phyloP scores from a whole-genome alignment of 2,888 invertebrate species.

The Coelinius sp. region DNA sequence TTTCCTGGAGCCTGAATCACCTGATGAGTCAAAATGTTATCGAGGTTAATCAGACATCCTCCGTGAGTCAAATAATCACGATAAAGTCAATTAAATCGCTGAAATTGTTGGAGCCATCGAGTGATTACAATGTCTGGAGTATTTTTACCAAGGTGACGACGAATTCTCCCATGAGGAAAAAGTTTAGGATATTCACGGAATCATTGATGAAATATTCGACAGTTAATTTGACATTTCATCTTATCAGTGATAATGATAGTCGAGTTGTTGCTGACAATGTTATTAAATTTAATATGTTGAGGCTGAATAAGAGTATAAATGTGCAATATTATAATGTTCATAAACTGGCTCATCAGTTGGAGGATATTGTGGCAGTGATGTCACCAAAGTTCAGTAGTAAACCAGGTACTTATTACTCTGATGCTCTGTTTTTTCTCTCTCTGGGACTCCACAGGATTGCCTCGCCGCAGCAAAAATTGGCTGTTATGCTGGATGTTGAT shows the following conservation, averaged over 20 bases:
- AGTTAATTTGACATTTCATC: slow-evolving; percentile 74
- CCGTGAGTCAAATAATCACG: neutral
- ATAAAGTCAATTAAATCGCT: neutral
- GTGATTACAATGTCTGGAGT: slow-evolving; percentile 73
- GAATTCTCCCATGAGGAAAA: slow-evolving; percentile 72
- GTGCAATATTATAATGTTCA: slow-evolving; percentile 77
- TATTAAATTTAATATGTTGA: slow-evolving; percentile 66
- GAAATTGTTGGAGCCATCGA: neutral
- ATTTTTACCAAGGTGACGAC: slow-evolving; percentile 75
- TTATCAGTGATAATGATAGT: slow-evolving; percentile 77
- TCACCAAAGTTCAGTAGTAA: slow-evolving; percentile 81
- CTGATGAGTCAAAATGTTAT: neutral
- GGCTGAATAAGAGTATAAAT: slow-evolving; percentile 69
- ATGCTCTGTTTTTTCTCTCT: slow-evolving; percentile 84
- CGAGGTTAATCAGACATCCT: neutral
- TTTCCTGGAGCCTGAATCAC: slow-evolving; percentile 49
- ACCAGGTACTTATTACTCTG: slow-evolving; percentile 83
- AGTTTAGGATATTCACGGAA: slow-evolving; percentile 72
- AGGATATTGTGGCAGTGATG: slow-evolving; percentile 78
- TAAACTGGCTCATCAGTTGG: slow-evolving; percentile 74
- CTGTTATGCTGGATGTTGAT: slow-evolving; percentile 84
- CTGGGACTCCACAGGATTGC: slow-evolving; percentile 81
- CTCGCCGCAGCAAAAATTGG: slow-evolving; percentile 74
- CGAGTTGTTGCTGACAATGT: slow-evolving; percentile 73
- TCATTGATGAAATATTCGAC: slow-evolving; percentile 72